phyloP scores from a whole-genome alignment of 92 coral and sea anemone species.

The Palythoa grandis region DNA sequence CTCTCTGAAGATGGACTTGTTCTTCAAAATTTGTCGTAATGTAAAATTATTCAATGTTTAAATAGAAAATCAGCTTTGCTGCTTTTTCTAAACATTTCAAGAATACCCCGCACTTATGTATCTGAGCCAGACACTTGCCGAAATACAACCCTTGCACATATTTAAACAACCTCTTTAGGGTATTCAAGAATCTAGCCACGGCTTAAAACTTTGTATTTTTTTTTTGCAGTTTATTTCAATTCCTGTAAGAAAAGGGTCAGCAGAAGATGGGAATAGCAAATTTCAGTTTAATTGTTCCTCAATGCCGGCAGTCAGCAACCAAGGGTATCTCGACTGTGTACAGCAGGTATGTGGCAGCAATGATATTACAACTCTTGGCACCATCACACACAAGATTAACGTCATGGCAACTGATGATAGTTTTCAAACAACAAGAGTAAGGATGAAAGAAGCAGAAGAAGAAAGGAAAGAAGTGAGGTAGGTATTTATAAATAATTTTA shows the following conservation, averaged over 20 bases:
- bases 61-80: too few species aligned
- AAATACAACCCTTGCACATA: too few species aligned
- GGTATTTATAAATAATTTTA: not conserved
- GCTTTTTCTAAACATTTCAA: too few species aligned
- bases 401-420: slow-evolving; percentile 93
- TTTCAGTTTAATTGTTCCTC: slow-evolving; percentile 74
- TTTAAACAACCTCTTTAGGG: too few species aligned
- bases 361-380: slow-evolving; percentile 70
- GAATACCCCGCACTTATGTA: too few species aligned
- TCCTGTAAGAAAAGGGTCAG: slow-evolving; percentile 50
- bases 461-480: slow-evolving; percentile 92
- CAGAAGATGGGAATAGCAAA: slow-evolving; percentile 55
- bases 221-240: slow-evolving; percentile 66
- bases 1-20: too few species aligned
- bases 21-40: too few species aligned
- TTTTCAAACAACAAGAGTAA: slow-evolving; percentile 85
- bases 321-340: slow-evolving; percentile 80
- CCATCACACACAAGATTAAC: slow-evolving; percentile 86
- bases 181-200: too few species aligned
- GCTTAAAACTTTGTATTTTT: not conserved
- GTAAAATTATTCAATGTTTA: too few species aligned
- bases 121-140: too few species aligned
- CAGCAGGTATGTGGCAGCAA: slow-evolving; percentile 70
- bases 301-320: slow-evolving; percentile 58
- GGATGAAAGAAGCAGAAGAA: slow-evolving; percentile 93